These are phyloP conservation scores for Capreolus pygargus DNA, from an alignment of 2,113 vertebrate species.

Conservation along the genomic window DNA sequence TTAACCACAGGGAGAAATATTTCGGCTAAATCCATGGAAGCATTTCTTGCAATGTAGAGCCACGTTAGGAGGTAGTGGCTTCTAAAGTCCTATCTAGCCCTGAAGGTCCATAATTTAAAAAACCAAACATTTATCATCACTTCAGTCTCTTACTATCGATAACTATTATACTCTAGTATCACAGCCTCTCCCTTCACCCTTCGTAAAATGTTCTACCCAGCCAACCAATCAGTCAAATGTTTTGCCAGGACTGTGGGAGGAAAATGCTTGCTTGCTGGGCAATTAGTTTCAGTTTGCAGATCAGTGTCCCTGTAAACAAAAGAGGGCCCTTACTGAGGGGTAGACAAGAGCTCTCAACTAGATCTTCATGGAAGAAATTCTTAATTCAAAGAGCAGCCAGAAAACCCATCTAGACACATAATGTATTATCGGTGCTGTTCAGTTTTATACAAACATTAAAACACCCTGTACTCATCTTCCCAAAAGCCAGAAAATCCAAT, in stretches of 20 bases:
- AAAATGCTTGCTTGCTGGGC: slow-evolving; percentile 38
- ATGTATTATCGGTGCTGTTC: background rate
- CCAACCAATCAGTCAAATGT: slow-evolving; percentile 15
- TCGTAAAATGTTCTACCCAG: background rate
- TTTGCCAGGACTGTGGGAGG: slow-evolving; percentile 22
- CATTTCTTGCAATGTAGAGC: background rate
- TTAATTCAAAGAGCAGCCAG: slow-evolving; percentile 32
- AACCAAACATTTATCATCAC: slow-evolving; percentile 31
- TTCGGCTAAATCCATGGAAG: background rate
- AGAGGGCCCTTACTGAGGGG: background rate
- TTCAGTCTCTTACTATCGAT: background rate
- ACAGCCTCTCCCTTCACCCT: slow-evolving; percentile 6
- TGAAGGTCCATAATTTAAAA: background rate
- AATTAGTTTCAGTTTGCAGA: slow-evolving; percentile 71
- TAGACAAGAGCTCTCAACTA: slow-evolving; percentile 28
- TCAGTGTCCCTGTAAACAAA: slow-evolving; percentile 56
- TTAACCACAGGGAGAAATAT: background rate
- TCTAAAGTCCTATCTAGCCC: background rate
- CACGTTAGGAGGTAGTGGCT: background rate
- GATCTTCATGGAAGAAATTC: slow-evolving; percentile 36
- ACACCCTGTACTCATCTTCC: background rate
- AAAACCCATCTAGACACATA: slow-evolving; percentile 5
- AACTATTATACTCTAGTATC: background rate
- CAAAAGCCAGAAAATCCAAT: slow-evolving; percentile 37
- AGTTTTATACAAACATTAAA: slow-evolving; percentile 18